Conservation (phyloP, 1,140 invertebrate species). For the Aleiodes sp. region DNA sequence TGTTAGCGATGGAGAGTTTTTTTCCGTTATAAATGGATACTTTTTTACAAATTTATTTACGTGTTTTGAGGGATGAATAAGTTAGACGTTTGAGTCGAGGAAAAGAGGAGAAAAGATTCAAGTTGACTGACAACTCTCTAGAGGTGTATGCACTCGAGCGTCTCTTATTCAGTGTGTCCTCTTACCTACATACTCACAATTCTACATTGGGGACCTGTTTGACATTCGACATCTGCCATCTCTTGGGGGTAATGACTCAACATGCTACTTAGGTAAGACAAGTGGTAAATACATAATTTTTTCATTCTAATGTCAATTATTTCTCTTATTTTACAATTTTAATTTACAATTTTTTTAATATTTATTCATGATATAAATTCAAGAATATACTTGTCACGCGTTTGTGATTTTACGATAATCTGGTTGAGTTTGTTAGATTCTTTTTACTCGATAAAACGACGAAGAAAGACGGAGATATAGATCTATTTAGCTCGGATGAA, state of each 20-base stretch:
- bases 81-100: not conserved
- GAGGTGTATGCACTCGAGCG: not conserved
- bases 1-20: not conserved
- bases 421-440: too few species aligned
- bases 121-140: constrained; percentile 28
- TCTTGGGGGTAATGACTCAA: constrained; percentile 21
- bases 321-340: too few species aligned
- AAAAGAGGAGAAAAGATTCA: constrained; percentile 15
- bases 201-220: constrained; percentile 10
- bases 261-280: constrained; percentile 25
- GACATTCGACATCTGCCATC: constrained; percentile 14
- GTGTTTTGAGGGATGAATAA: not conserved
- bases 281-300: not conserved
- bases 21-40: not conserved
- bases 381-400: too few species aligned
- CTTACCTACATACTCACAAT: constrained; percentile 8
- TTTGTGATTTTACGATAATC: too few species aligned
- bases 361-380: too few species aligned
- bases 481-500: too few species aligned
- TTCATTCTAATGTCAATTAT: too few species aligned
- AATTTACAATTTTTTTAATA: too few species aligned
- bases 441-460: too few species aligned
- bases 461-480: too few species aligned
- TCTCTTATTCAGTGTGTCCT: constrained; percentile 3
- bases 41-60: not conserved